Conservation (phyloP, 2,888 invertebrate genomes). For the Agrilus biguttatus region DNA sequence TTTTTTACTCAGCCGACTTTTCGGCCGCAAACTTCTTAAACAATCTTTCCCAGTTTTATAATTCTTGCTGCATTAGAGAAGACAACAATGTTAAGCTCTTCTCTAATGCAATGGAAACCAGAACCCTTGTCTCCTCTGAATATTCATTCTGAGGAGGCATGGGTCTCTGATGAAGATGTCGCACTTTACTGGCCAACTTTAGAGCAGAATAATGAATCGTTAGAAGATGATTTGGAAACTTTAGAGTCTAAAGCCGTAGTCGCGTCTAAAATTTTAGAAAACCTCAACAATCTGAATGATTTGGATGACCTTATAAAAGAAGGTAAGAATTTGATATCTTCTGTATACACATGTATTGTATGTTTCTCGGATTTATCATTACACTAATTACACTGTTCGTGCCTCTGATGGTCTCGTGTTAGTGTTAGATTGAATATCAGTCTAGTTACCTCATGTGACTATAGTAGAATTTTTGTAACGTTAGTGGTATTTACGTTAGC, state of each 20-base stretch:
- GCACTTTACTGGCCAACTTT: slow-evolving; percentile 23
- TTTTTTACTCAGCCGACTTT: slow-evolving; percentile 48
- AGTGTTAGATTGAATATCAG: no score
- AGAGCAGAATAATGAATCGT: slow-evolving; percentile 22
- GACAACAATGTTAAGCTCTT: slow-evolving; percentile 18
- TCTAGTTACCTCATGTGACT: no score
- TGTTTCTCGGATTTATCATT: no score
- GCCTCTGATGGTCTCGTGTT: no score
- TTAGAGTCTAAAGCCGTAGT: slow-evolving; percentile 34
- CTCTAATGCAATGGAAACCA: slow-evolving; percentile 33
- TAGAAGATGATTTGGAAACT: slow-evolving; percentile 6
- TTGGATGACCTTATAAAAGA: slow-evolving; percentile 54
- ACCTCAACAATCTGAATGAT: slow-evolving; percentile 31
- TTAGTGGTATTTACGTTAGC: no score
- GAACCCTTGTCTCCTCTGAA: slow-evolving; percentile 38
- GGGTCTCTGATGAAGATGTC: slow-evolving; percentile 19
- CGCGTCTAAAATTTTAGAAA: slow-evolving; percentile 49
- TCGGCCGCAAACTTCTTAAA: slow-evolving; percentile 38
- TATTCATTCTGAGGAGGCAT: slow-evolving; percentile 20
- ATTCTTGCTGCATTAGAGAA: slow-evolving; percentile 11
- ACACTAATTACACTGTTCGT: no score
- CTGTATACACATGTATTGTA: background rate
- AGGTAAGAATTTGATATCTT: no score
- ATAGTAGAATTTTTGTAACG: no score
- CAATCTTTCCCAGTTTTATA: slow-evolving; percentile 18